Percentiles rank a stretch among this genome's conserved stretches.
phyloP scores from a whole-genome alignment of 2,888 invertebrate species.

The Azorinus chamasolen region DNA sequence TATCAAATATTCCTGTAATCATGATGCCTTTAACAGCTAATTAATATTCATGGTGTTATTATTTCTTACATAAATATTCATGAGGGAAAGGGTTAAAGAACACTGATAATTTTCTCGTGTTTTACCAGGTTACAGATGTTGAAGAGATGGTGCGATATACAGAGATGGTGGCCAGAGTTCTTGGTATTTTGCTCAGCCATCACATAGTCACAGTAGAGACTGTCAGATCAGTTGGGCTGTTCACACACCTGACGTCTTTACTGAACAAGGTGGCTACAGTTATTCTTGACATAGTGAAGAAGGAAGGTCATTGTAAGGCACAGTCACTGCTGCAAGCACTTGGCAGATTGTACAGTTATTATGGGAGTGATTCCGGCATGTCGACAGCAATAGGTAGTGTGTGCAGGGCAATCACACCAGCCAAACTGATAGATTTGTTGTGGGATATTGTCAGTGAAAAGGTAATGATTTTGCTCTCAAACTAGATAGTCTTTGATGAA shows the following conservation, averaged over 20 bases:
- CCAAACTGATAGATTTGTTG: constrained; percentile 68
- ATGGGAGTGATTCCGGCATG: not conserved
- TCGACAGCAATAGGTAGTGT: constrained; percentile 53
- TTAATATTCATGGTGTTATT: too few species aligned
- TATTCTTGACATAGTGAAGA: constrained; percentile 62
- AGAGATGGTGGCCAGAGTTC: constrained; percentile 43
- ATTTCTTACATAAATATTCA: too few species aligned
- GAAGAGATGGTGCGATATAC: constrained; percentile 40
- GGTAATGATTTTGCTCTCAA: constrained; percentile 54
- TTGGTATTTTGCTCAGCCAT: constrained; percentile 52
- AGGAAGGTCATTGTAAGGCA: constrained; percentile 59
- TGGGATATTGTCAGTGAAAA: constrained; percentile 72
- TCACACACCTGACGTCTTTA: constrained; percentile 48
- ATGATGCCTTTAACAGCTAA: too few species aligned
- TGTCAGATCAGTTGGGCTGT: constrained; percentile 10
- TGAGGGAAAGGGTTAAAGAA: not conserved
- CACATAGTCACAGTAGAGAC: constrained; percentile 39
- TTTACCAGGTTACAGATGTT: constrained; percentile 47
- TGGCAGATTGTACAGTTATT: constrained; percentile 41
- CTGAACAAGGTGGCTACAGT: constrained; percentile 64
- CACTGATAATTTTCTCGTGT: not conserved
- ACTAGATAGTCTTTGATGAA: too few species aligned
- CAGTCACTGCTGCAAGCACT: constrained; percentile 52
- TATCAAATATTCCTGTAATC: too few species aligned
- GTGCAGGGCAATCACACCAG: constrained; percentile 64